Evolutionary conservation across 1,140 invertebrate species (phyloP), one percentile per base, ranked within the genome.

Genomic region (Proales similis): DNA sequence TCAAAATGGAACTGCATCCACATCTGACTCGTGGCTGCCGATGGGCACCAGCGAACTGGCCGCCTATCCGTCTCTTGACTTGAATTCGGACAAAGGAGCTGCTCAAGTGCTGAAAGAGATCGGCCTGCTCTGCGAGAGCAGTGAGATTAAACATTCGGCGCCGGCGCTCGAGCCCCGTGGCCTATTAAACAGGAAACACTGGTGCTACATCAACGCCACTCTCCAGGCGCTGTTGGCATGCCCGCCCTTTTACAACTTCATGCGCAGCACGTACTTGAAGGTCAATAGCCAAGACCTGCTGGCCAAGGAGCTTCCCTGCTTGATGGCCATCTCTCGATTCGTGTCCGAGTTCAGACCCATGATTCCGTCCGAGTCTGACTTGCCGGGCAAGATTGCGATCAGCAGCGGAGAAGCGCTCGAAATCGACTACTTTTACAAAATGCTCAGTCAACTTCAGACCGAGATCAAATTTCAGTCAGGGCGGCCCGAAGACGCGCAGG

Each of bases 231-330:
- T 94, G 47, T 77, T 94, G 0, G 88, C 87, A 22, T 94, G 90
- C 74, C 86, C 90, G 14, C 88, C 90, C 0, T 89, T 95, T 77
- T 92, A 88, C 71, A 90, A 93, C 77, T 79, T 93, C 68, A 76
- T 94, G 65, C 84, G 82, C 67, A 81, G 83, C 38, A 63, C 81
- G 4, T 42, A 57, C 14, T 19, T 14, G 11, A 57, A 42, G 45
- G 45, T 57, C 17, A 57, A 39, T 26, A 20, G 4, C 14, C 39
- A 57, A 30, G 33, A 14, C 3, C 39, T 29, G 27, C 30, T 57
- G 27, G 9, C 14, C 14, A 36, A 57, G 45, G 19, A 26, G 20
- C 36, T 42, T 19, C 51, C 51, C 27, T 57, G 39, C 42, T 14
- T 51, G 5, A 27, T 1, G 0, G 48, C 30, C 30, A 47, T 53